These are phyloP conservation scores for Macroramphosus scolopax DNA, from an alignment of 2,797 vertebrate genomes.

Conservation along the genomic window DNA sequence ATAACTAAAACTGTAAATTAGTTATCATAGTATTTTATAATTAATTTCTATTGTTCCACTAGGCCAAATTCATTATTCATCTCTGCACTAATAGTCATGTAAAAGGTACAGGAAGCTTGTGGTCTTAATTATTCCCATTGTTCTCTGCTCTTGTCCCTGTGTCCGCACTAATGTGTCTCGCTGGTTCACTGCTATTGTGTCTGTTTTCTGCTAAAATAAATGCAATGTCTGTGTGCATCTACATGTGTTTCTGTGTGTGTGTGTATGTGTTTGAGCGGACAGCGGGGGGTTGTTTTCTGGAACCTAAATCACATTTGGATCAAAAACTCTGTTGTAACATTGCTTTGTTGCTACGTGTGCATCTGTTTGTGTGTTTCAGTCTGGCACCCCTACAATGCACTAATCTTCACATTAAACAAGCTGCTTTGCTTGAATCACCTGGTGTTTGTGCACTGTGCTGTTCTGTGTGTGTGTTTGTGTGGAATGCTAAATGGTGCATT, in stretches of 20 bases:
- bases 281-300: conserved; percentile 16
- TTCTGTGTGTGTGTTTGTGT: conserved; percentile 6
- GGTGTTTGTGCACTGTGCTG: conserved; percentile 23
- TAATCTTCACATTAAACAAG: conserved; percentile 54
- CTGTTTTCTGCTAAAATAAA: conserved; percentile 24
- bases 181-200: conserved; percentile 46
- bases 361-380: conserved; percentile 10
- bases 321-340: conserved; percentile 23
- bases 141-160: conserved; percentile 14
- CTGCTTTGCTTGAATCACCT: conserved; percentile 59
- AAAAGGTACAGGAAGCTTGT: neutral
- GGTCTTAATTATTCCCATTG: conserved; percentile 5
- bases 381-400: conserved; percentile 31
- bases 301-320: conserved; percentile 37
- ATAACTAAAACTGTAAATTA: conserved; percentile 1
- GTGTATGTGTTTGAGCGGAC: conserved; percentile 6
- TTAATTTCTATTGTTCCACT: conserved; percentile 8
- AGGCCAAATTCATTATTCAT: conserved; percentile 12
- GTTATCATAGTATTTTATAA: conserved; percentile 7
- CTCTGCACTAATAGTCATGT: neutral
- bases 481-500: too few species aligned
- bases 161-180: conserved; percentile 38
- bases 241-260: conserved; percentile 14
- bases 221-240: neutral
- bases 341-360: conserved; percentile 13